Evolutionary conservation across 2,797 vertebrate species (phyloP).

Genomic region (Karalla daura): DNA sequence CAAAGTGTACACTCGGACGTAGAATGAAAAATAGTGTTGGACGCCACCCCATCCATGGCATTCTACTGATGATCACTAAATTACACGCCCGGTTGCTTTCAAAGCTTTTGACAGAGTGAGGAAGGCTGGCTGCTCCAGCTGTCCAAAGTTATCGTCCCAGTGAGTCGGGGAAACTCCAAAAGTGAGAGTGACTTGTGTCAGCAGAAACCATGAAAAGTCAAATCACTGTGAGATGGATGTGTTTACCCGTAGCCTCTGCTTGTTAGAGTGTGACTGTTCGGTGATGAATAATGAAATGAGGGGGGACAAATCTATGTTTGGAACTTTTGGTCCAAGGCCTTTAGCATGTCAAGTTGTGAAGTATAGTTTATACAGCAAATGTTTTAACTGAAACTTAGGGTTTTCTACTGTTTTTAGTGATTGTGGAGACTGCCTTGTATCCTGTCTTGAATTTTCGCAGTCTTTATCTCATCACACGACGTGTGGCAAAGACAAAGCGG

Average conservation of each 20-base stretch:
- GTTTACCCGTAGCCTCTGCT: slow-evolving; percentile 60
- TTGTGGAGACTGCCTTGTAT: no score
- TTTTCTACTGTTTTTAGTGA: no score
- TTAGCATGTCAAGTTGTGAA: slow-evolving; percentile 12
- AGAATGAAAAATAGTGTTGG: slow-evolving; percentile 6
- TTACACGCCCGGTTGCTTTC: slow-evolving; percentile 41
- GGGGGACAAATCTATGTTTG: slow-evolving; percentile 35
- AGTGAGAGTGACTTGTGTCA: slow-evolving; percentile 69
- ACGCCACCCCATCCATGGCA: not conserved
- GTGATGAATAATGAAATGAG: slow-evolving; percentile 56
- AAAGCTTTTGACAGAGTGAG: slow-evolving; percentile 31
- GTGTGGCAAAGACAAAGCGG: not conserved
- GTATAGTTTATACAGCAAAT: no score
- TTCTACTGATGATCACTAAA: slow-evolving; percentile 40
- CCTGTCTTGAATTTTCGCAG: not conserved
- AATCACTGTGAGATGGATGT: slow-evolving; percentile 66
- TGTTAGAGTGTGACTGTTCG: slow-evolving; percentile 55
- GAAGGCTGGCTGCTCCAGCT: slow-evolving; percentile 32
- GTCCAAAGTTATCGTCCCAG: slow-evolving; percentile 42
- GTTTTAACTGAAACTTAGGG: no score
- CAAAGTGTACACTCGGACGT: slow-evolving; percentile 2
- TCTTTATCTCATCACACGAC: not conserved
- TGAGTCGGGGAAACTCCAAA: slow-evolving; percentile 27
- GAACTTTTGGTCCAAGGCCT: not conserved
- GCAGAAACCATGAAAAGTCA: slow-evolving; percentile 62